Evolutionary conservation across 2,888 invertebrate species (phyloP), one percentile per base, ranked within the genome.

Genomic region (Himalopsyche anomala): DNA sequence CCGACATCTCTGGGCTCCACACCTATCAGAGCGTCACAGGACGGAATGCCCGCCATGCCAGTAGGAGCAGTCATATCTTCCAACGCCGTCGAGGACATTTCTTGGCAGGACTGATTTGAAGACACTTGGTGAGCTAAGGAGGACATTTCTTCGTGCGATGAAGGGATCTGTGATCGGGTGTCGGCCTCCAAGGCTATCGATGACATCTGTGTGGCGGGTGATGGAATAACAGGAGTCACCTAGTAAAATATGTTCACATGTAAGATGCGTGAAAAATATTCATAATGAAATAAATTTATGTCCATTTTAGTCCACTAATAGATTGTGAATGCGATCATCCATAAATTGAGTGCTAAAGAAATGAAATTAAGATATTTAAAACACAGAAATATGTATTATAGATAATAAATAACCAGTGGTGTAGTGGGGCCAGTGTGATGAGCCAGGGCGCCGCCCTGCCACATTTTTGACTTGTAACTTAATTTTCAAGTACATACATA

Each of bases 1-100:
- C 92, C 91, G 15, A 87, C 87, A 80, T 87, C 87, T 56, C 85
- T 74, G 40, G 85, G 82, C 36, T 87, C 88, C n/a, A 82, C 56
- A n/a, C 82, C 74, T 45, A 54, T 19, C 19, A 69, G 28, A 17
- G 42, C 81, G 12, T 85, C 85, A 45, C 83, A 85, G 82, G 40
- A 84, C 87, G 69, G 80, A 38, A 84, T 42, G 19, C 55, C 28
- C 74, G 17, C 56, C 15, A 38, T 19, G 28, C 69, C 82, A 9
- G 81, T 19, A 6, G 38, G 36, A 4, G 82, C 15, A 15, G 69
- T 11, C 51, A 74, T 62, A 74, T 82, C 82, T 38, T 62, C 82
- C 79, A 55, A 28, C 12, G 42, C 85, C 54, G 85, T 45, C 3
- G 36, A 28, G 45, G 74, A 83, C 36, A 83, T 74, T 36, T 74